Evolutionary conservation across 2,888 invertebrate species (phyloP), one percentile per base, ranked within the genome.

Genomic region (Serripes groenlandicus): DNA sequence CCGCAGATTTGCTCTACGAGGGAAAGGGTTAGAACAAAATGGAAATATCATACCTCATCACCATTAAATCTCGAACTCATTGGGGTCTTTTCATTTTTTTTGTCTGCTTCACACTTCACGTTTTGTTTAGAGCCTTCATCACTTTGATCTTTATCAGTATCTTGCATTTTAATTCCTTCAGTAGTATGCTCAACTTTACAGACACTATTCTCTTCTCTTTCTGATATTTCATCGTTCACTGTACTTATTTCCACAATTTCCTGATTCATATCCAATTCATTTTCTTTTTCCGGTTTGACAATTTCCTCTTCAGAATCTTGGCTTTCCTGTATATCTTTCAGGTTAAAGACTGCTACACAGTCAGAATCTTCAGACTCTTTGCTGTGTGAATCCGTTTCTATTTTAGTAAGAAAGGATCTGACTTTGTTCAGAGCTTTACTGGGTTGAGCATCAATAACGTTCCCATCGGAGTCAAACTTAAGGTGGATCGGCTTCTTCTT

Each of bases 381-480:
- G 15, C 64, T 30, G 64, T 21, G 35, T 4, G n/a, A 9, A 7
- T 3, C 35, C 34, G 52, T 15, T 11, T 62, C 80, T 30, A 75
- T 21, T 49, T 81, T 85, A 11, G 68, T 72, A 7, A 92, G 85
- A 71, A 92, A 92, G 23, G 68, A 30, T 83, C 88, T 90, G 7
- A 87, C 91, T 83, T 91, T 91, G 7, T 78, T 80, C 23, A 92
- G 69, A 4, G 83, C 75, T 87, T 88, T 90, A 75, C 90, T 88
- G 7, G 75, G 73, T 64, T 81, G 81, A 1, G 66, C 49, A 54
- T 78, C 58, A 28, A 89, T 64, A 15, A 82, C 78, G 56, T 89
- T 88, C 7, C 91, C 93, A 72, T 92, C 91, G 58, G 90, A 85
- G 75, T 92, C 92, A 89, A 92, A 93, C 52, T 78, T 83, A 21